phyloP scores from a whole-genome alignment of 2,113 vertebrate species.

The Melanerpes aurifrons region DNA sequence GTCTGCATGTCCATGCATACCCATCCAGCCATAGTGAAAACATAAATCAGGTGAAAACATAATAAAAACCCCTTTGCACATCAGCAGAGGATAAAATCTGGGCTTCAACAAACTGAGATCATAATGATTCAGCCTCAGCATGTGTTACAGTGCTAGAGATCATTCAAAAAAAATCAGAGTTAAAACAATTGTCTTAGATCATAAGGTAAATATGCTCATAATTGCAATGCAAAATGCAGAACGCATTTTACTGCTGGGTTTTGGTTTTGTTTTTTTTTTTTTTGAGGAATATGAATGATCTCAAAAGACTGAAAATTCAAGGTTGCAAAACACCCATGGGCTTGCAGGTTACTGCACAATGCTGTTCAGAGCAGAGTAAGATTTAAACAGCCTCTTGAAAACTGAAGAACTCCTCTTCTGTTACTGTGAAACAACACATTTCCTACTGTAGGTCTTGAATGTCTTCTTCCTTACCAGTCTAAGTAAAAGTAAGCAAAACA shows the following conservation, averaged over 20 bases:
- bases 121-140: neutral
- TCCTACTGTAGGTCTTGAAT: slow-evolving; percentile 11
- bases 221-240: slow-evolving; percentile 2
- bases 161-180: neutral
- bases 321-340: neutral
- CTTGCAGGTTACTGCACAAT: slow-evolving; percentile 7
- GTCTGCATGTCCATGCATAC: neutral
- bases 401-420: neutral
- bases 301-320: slow-evolving; percentile 13
- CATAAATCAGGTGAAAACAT: neutral
- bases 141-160: neutral
- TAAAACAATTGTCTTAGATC: neutral
- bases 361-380: neutral
- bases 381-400: neutral
- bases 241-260: neutral
- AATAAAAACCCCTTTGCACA: neutral
- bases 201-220: neutral
- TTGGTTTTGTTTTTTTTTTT: neutral
- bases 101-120: neutral
- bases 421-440: slow-evolving; percentile 35
- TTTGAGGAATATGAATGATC: neutral
- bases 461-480: neutral
- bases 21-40: neutral
- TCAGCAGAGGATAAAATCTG: neutral
- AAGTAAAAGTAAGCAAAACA: slow-evolving; percentile 17